Evolutionary conservation across 2,113 vertebrate genomes (phyloP).

Genomic region (Crotophaga sulcirostris): DNA sequence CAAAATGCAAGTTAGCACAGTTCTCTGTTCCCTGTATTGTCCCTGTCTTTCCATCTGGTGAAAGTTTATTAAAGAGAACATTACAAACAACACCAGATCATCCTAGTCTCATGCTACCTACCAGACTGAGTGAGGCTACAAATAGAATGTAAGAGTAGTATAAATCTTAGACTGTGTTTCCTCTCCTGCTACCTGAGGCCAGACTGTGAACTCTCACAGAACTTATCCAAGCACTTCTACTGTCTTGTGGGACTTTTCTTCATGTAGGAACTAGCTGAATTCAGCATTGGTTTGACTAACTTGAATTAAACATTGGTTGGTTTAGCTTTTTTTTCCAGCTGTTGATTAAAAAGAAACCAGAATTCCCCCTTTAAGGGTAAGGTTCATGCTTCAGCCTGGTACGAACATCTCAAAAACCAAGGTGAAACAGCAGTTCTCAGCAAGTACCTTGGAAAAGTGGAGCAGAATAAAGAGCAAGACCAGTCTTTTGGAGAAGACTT

Average conservation of each 20-base stretch:
- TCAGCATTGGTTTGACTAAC: background rate
- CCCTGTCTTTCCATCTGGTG: background rate
- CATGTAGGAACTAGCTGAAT: background rate
- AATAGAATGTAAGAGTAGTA: background rate
- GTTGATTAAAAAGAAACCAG: background rate
- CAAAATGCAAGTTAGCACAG: background rate
- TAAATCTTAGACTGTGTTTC: background rate
- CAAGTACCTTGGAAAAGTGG: background rate
- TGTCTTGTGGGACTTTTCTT: background rate
- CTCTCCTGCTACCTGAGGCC: background rate
- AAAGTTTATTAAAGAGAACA: background rate
- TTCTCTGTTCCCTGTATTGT: background rate
- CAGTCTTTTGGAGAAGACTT: background rate
- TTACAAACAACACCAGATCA: background rate
- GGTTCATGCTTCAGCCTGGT: background rate
- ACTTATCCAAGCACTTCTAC: background rate
- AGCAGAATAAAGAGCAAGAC: background rate
- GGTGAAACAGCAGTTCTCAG: background rate
- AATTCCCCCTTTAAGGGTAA: background rate
- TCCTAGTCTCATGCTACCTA: background rate
- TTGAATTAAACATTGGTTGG: background rate
- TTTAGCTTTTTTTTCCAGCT: background rate
- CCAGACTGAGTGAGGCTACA: background rate
- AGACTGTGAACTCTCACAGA: background rate
- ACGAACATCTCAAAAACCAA: background rate